A percentile compares a stretch with the other conserved stretches of the same genome.
phyloP scores from a whole-genome alignment of 2,113 vertebrate genomes.

The Eidolon helvum region DNA sequence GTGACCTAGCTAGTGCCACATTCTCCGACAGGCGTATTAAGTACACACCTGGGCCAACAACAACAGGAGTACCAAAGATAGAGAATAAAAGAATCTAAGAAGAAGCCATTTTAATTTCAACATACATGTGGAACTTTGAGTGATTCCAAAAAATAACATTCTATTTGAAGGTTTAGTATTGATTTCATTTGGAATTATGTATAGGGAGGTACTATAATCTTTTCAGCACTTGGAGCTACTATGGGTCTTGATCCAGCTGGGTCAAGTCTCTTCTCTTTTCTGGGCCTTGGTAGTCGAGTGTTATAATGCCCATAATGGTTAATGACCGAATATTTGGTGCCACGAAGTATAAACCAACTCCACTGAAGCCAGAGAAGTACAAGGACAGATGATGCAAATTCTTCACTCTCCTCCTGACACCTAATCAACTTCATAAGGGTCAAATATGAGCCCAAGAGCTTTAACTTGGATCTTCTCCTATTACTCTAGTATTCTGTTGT shows the following conservation, averaged over 20 bases:
- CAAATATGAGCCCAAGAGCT: constrained; percentile 27
- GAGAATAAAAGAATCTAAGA: neutral
- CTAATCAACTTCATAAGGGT: neutral
- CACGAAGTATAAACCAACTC: neutral
- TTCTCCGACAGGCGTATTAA: neutral
- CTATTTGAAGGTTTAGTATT: neutral
- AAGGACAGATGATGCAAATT: neutral
- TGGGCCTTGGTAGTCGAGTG: neutral
- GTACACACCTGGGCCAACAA: neutral
- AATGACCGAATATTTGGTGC: neutral
- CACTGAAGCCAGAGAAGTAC: neutral
- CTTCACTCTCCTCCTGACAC: neutral
- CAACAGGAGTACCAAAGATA: neutral
- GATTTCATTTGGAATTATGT: constrained; percentile 24
- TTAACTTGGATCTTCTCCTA: constrained; percentile 18
- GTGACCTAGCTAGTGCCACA: neutral
- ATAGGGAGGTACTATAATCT: neutral
- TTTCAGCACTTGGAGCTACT: neutral
- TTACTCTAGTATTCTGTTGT: neutral
- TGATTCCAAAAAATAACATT: neutral
- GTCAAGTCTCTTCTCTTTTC: neutral
- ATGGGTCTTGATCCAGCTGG: neutral
- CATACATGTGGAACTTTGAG: neutral
- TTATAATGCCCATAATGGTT: neutral
- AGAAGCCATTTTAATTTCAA: constrained; percentile 44